These are phyloP conservation scores for Anser brachyrhynchus DNA, from an alignment of 2,113 vertebrate species.

Conservation along the genomic window DNA sequence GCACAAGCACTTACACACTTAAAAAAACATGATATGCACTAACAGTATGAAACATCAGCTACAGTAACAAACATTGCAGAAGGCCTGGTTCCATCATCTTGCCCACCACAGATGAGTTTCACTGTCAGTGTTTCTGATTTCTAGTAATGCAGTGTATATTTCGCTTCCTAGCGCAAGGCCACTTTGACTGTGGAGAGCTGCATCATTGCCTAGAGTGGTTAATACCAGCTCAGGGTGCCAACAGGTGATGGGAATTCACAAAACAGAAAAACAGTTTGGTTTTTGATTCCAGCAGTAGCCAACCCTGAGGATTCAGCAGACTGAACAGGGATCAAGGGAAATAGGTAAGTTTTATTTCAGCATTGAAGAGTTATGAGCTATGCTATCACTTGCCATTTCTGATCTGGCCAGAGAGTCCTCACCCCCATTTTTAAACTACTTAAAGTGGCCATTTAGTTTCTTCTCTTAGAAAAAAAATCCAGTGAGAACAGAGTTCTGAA, in stretches of 20 bases:
- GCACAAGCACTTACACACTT: background rate
- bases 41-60: background rate
- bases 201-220: background rate
- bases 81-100: background rate
- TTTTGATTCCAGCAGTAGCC: background rate
- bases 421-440: background rate
- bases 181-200: background rate
- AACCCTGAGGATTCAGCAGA: background rate
- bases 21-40: background rate
- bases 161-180: background rate
- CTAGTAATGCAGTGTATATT: background rate
- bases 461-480: background rate
- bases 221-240: background rate
- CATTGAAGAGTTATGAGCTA: background rate
- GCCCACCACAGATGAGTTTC: background rate
- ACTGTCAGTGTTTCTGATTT: background rate
- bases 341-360: background rate
- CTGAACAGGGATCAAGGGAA: background rate
- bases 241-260: background rate
- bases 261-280: background rate
- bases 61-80: background rate
- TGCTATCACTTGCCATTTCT: background rate
- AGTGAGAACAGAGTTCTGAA: background rate
- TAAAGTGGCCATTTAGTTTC: slow-evolving; percentile 25
- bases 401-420: background rate